Conservation (phyloP, 2,888 invertebrate species). For the Agonopterix alstromeriana region DNA sequence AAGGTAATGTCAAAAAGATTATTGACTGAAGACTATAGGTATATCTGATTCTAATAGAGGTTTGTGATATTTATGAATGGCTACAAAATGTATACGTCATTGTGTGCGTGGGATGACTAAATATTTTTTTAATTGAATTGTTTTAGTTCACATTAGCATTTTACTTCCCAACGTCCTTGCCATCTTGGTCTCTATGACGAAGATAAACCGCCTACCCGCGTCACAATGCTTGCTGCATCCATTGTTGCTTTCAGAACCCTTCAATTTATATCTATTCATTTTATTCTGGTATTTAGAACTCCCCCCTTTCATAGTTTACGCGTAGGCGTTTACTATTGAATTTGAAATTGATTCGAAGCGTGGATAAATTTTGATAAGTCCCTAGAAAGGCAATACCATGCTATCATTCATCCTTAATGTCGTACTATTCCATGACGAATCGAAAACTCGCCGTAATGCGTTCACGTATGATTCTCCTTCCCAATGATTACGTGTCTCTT, state of each 20-base stretch:
- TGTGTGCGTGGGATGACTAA: no score
- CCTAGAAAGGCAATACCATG: neutral
- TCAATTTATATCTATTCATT: constrained; percentile 18
- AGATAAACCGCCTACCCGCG: constrained; percentile 14
- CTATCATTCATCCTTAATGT: constrained; percentile 15
- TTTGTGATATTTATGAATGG: no score
- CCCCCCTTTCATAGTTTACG: constrained; percentile 15
- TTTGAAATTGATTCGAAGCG: neutral
- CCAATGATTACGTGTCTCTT: constrained; percentile 10
- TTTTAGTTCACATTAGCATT: no score
- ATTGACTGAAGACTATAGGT: no score
- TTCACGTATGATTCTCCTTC: constrained; percentile 36
- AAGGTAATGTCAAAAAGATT: no score
- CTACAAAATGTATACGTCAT: no score
- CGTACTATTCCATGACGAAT: constrained; percentile 40
- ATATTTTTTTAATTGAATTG: no score
- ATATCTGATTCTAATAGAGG: no score
- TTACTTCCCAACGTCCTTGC: no score
- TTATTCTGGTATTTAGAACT: constrained; percentile 16
- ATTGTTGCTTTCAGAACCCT: constrained; percentile 21
- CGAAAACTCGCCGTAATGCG: constrained; percentile 40
- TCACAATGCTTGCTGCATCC: constrained; percentile 14
- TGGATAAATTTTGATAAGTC: neutral
- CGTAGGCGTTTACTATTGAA: constrained; percentile 10
- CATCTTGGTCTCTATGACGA: neutral